Evolutionary conservation across 1,140 invertebrate species (phyloP).

Genomic region (Drosophila tsacasi): DNA sequence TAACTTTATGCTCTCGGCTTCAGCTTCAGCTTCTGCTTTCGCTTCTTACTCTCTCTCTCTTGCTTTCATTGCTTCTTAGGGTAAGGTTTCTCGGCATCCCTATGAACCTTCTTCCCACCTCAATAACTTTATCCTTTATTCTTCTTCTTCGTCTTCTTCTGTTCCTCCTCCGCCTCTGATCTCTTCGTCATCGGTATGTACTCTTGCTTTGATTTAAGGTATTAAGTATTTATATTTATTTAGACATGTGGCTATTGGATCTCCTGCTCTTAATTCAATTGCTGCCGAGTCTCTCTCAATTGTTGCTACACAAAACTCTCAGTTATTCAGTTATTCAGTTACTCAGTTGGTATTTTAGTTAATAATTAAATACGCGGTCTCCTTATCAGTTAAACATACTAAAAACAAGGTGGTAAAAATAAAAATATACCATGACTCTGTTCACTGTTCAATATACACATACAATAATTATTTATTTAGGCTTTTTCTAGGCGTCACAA

Average conservation of each 20-base stretch:
- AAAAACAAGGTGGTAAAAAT: constrained; percentile 41
- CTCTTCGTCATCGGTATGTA: constrained; percentile 4
- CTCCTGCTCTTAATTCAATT: constrained; percentile 6
- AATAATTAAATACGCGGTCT: constrained; percentile 7
- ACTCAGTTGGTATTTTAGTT: constrained; percentile 18
- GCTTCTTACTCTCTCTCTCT: constrained; percentile 20
- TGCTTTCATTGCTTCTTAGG: constrained; percentile 7
- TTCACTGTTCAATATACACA: constrained; percentile 42
- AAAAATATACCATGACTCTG: constrained; percentile 51
- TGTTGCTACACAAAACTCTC: constrained; percentile 28
- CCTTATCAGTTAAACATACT: constrained; percentile 36
- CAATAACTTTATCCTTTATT: constrained; percentile 5
- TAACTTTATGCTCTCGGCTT: constrained; percentile 64
- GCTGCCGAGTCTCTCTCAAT: not conserved
- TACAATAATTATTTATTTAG: constrained; percentile 25
- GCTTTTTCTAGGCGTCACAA: constrained; percentile 6
- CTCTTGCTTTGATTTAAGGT: constrained; percentile 14
- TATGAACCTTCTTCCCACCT: not conserved
- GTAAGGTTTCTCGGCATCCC: not conserved
- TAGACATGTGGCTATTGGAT: constrained; percentile 28
- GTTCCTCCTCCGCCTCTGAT: not conserved
- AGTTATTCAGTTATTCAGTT: not conserved
- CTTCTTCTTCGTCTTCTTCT: not conserved
- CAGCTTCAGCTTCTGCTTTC: constrained; percentile 27
- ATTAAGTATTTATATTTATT: constrained; percentile 5